Conservation (phyloP, 2,797 vertebrate genomes). For the Rhinophrynus dorsalis region DNA sequence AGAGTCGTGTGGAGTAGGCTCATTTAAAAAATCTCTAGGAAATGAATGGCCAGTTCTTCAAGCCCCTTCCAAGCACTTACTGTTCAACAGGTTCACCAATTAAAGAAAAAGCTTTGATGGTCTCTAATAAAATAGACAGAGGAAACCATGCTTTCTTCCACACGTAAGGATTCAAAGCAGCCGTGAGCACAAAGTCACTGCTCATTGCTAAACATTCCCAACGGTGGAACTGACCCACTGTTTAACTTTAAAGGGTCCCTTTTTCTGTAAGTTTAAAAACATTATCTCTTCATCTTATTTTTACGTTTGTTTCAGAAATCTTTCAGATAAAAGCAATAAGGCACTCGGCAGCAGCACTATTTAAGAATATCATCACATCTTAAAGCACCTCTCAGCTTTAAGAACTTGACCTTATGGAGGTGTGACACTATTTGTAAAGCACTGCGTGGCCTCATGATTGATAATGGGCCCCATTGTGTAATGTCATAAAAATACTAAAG, state of each 20-base stretch:
- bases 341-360: slow-evolving; percentile 9
- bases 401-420: slow-evolving; percentile 30
- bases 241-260: slow-evolving; percentile 39
- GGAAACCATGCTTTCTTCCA: slow-evolving; percentile 1
- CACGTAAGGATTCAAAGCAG: slow-evolving; percentile 38
- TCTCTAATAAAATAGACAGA: slow-evolving; percentile 32
- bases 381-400: slow-evolving; percentile 31
- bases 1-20: neutral
- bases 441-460: slow-evolving; percentile 31
- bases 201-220: slow-evolving; percentile 38
- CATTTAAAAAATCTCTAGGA: slow-evolving; percentile 1
- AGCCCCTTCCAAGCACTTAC: slow-evolving; percentile 5
- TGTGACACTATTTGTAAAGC: slow-evolving; percentile 29
- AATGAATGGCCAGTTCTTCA: slow-evolving; percentile 28
- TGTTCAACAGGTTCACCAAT: slow-evolving; percentile 38
- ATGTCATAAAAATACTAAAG: slow-evolving; percentile 42
- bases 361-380: slow-evolving; percentile 40
- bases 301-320: slow-evolving; percentile 31
- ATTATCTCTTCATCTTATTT: slow-evolving; percentile 36
- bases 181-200: slow-evolving; percentile 23
- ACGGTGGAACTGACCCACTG: slow-evolving; percentile 39
- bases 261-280: slow-evolving; percentile 20
- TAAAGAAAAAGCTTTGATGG: slow-evolving; percentile 40
- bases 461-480: slow-evolving; percentile 39
- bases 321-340: slow-evolving; percentile 31